Conservation (phyloP, 2,113 vertebrate species). For the Forbesichthys agassizii region DNA sequence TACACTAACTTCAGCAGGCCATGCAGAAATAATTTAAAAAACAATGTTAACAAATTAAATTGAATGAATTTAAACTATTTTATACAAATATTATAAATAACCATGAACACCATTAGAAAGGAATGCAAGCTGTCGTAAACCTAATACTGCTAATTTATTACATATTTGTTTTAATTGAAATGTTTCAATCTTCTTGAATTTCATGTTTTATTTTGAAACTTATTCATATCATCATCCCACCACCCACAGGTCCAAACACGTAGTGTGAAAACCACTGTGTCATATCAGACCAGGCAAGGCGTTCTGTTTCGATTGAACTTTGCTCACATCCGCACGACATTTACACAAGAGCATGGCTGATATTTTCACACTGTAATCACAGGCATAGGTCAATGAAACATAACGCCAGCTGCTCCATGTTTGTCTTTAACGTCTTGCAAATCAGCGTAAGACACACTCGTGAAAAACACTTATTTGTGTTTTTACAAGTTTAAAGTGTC, state of each 20-base stretch:
- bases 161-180: too few species aligned
- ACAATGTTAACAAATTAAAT: too few species aligned
- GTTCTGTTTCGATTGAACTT: slow-evolving; percentile 68
- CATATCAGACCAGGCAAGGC: slow-evolving; percentile 43
- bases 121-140: too few species aligned
- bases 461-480: background rate
- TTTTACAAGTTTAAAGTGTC: background rate
- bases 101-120: too few species aligned
- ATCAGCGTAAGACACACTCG: slow-evolving; percentile 14
- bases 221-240: too few species aligned
- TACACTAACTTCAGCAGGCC: slow-evolving; percentile 30
- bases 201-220: too few species aligned
- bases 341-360: slow-evolving; percentile 62
- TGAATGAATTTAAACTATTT: too few species aligned
- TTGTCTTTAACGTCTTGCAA: slow-evolving; percentile 6
- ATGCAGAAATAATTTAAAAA: background rate
- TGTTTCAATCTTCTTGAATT: too few species aligned
- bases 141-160: too few species aligned
- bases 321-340: slow-evolving; percentile 55
- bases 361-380: slow-evolving; percentile 70
- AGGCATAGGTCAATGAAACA: slow-evolving; percentile 63
- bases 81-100: too few species aligned
- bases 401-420: slow-evolving; percentile 37
- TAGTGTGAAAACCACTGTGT: slow-evolving; percentile 32
- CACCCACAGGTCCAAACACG: too few species aligned